Percentiles rank a stretch among this genome's conserved stretches.
phyloP scores from a whole-genome alignment of 2,797 vertebrate genomes.

The Cyclura pinguis region DNA sequence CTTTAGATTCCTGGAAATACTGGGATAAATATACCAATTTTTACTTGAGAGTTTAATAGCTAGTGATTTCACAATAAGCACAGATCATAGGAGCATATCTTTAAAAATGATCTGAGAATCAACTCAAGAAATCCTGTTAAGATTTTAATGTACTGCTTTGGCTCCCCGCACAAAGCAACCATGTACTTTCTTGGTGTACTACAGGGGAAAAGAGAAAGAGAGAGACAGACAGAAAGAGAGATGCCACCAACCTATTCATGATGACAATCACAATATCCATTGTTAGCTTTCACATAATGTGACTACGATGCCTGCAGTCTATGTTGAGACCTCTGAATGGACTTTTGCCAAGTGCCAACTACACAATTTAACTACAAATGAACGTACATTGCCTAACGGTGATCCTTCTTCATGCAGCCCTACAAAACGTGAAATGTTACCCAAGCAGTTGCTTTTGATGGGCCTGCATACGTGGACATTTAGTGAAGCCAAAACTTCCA shows the following conservation, averaged over 20 bases:
- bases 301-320: background rate
- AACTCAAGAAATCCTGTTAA: background rate
- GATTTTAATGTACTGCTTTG: background rate
- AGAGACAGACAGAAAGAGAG: background rate
- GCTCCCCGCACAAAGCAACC: background rate
- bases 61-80: background rate
- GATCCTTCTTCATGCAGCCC: background rate
- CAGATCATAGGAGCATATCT: too few species aligned
- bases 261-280: background rate
- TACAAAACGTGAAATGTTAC: background rate
- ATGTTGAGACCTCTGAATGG: background rate
- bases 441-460: slow-evolving; percentile 7
- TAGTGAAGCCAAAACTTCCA: background rate
- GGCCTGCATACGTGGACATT: rapidly evolving
- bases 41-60: background rate
- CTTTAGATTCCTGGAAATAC: background rate
- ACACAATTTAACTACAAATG: background rate
- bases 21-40: background rate
- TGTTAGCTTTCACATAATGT: background rate
- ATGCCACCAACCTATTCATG: background rate
- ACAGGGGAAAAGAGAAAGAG: background rate
- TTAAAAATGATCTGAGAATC: background rate
- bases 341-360: background rate
- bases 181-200: too few species aligned
- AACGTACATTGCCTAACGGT: background rate